Evolutionary conservation across 2,113 vertebrate genomes (phyloP).

Genomic region (Gymnorhina tibicen): DNA sequence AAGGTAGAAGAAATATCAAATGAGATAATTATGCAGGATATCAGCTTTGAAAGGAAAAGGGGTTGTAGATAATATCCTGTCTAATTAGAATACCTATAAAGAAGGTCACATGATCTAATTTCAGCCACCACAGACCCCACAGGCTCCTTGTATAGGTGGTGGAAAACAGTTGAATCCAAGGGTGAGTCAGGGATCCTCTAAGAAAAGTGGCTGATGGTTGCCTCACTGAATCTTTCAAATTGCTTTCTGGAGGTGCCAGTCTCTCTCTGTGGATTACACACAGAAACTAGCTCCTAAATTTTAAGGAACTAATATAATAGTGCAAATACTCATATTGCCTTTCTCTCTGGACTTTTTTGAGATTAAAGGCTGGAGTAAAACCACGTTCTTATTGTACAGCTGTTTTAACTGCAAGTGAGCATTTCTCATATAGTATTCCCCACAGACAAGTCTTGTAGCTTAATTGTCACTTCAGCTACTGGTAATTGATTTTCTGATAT

Average conservation of each 20-base stretch:
- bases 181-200: not conserved
- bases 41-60: not conserved
- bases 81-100: slow-evolving; percentile 35
- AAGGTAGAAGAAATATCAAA: slow-evolving; percentile 46
- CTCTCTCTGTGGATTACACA: not conserved
- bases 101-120: not conserved
- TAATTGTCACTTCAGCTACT: not conserved
- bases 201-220: not conserved
- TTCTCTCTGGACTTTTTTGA: not conserved
- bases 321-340: not conserved
- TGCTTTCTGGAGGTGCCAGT: not conserved
- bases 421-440: not conserved
- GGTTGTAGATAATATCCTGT: slow-evolving; percentile 60
- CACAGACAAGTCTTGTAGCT: not conserved
- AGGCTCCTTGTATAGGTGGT: not conserved
- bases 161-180: not conserved
- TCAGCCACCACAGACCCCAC: not conserved
- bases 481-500: not conserved
- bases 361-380: not conserved
- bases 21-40: slow-evolving; percentile 51
- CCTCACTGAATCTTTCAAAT: not conserved
- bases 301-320: not conserved
- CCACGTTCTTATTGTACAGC: not conserved
- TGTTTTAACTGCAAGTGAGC: not conserved
- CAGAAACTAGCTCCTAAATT: not conserved